Base-by-base conservation (phyloP, 2,797 vertebrate species). In the Tokudaia tokunoshimensis region DNA sequence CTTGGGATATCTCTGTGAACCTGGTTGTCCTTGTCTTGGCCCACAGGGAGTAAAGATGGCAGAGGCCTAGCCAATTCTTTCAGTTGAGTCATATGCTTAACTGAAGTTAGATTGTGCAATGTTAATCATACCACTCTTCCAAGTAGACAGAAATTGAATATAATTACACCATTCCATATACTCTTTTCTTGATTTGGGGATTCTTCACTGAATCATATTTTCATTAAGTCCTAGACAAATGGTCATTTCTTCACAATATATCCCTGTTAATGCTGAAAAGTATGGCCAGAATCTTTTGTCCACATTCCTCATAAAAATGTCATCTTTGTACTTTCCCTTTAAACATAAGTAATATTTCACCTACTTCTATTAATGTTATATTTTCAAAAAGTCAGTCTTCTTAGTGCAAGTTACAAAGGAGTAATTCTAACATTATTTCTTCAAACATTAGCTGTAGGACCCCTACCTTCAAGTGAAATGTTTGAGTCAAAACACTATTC, bases 401-500 rank as follows among this genome's bases (percentile, higher is more conserved):
- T 47, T 17, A 52, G 5, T 3, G 79, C 17, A 24, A 31, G 3
- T 59, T 79, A 55, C 50, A 74, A 81, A 70, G 24, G 6, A 87
- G 10, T 14, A 3, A 0, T 44, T 85, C 2, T 14, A 50, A 8
- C 20, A 44, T 37, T 81, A 70, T 19, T 67, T 86, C 4, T 79
- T 2, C 22, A 29, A 50, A 44, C 26, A 83, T 37, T 88, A 87
- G 7, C 20, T 61, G 1, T 47, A n/a, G 17, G 3, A 90, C 2
- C 0, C 52, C 2, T 85, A n/a, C 34, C 22, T 85, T 76, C 26
- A 65, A 52, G 10, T 52, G 41, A 41, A 13, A 92, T 59, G 0
- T 70, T 34, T 92, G 47, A 78, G 14, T 82, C 37, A 92, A 96
- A 89, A 24, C n/a, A 75, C 6, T 93, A 74, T 31, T 74, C 31